Percentiles rank a stretch among this genome's conserved stretches.
phyloP scores from a whole-genome alignment of 1,140 invertebrate genomes.

The Zeugodacus cucurbitae region DNA sequence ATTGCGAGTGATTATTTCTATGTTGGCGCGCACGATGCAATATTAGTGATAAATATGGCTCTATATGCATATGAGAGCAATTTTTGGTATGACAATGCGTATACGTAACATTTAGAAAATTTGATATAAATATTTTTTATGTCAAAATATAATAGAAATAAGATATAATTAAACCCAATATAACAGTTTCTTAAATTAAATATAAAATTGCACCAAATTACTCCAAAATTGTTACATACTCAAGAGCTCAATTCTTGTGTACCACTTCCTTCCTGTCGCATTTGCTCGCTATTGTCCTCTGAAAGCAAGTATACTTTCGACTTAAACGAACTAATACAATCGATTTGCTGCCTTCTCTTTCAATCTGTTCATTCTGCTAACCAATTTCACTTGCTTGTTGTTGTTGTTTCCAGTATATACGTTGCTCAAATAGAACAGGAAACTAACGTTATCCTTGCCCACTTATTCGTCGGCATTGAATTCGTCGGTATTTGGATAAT shows the following conservation, averaged over 20 bases:
- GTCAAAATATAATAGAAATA: not conserved
- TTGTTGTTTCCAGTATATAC: not conserved
- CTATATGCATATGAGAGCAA: not conserved
- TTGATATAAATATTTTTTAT: not conserved
- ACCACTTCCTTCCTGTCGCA: not conserved
- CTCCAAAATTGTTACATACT: too few species aligned
- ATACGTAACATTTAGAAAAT: not conserved
- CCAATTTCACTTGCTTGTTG: not conserved
- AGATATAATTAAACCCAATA: too few species aligned
- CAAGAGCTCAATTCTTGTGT: not conserved
- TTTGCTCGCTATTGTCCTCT: not conserved
- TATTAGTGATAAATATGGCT: too few species aligned
- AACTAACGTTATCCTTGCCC: not conserved
- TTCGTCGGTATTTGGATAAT: not conserved
- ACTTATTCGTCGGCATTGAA: slow-evolving; percentile 19
- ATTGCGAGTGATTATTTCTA: slow-evolving; percentile 18
- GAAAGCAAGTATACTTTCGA: not conserved
- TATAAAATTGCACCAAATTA: too few species aligned
- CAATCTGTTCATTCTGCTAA: not conserved
- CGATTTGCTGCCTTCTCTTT: not conserved
- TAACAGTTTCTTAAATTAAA: too few species aligned
- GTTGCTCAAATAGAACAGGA: not conserved
- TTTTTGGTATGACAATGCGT: not conserved
- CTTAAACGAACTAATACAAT: not conserved
- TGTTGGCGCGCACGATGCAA: not conserved